Evolutionary conservation across 2,113 vertebrate genomes (phyloP), one percentile per base, ranked within the genome.

Genomic region (Fukomys damarensis): DNA sequence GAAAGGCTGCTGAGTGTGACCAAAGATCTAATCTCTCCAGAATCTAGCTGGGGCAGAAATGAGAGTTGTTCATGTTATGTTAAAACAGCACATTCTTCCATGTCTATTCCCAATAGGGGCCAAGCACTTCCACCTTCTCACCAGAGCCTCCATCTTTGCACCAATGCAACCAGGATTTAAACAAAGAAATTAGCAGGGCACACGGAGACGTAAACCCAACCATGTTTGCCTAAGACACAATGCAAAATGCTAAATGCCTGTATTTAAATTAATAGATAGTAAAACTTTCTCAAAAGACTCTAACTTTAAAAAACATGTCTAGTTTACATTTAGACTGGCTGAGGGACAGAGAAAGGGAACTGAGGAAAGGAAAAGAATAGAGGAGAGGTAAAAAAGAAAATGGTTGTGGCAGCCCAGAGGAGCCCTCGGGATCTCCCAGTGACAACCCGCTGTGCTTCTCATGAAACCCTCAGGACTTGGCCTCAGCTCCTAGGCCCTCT

Each of bases 1-100:
- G 12, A 58, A 43, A 7, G 7, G n/a, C 2, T 4, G 0, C 66
- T 3, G 1, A 7, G 0, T 10, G 58, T 4, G 9, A 0, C 20
- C 28, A 14, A 2, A 17, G 10, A 30, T 49, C 11, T 14, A 1
- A 2, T 38, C 66, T 52, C 17, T 49, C 14, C 6, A 0, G 28
- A 63, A 32, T 9, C 1, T 20, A 35, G 54, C 43, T 38, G 22
- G 17, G 49, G 49, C 52, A 46, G 38, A 24, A 19, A 7, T 19
- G 7, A 9, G 16, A 46, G 5, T 22, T 49, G 12, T 49, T 14
- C 22, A 5, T 14, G 13, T 19, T 59, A 7, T 13, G 17, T 70
- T 35, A 26, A 86, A 32, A 3, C 19, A 24, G 74, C 65, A 58
- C 0, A 38, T 5, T 26, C 14, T 12, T 46, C 38, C 7, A 16